phyloP scores from a whole-genome alignment of 2,797 vertebrate genomes.

The Poecilia gillii region DNA sequence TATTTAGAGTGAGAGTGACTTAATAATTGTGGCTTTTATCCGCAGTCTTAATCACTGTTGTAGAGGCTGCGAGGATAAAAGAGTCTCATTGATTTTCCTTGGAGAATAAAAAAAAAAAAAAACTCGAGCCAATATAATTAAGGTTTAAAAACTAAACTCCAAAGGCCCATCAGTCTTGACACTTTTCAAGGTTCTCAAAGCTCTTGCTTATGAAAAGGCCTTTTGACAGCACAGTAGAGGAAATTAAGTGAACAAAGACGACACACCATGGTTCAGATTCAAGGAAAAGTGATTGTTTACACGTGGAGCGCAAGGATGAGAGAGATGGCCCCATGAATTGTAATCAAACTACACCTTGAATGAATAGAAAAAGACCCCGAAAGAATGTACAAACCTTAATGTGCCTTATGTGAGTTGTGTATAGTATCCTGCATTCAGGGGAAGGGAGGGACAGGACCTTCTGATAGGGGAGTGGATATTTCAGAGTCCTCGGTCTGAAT shows the following conservation, averaged over 20 bases:
- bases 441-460: constrained; percentile 37
- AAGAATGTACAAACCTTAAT: constrained; percentile 23
- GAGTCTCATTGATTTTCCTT: constrained; percentile 69
- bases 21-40: constrained; percentile 63
- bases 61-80: constrained; percentile 58
- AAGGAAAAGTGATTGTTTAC: constrained; percentile 38
- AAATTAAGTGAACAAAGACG: constrained; percentile 50
- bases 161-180: constrained; percentile 57
- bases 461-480: constrained; percentile 79
- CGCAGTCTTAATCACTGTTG: constrained; percentile 59
- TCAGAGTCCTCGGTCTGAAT: constrained; percentile 84
- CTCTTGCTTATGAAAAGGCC: constrained; percentile 43
- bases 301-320: background rate
- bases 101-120: constrained; percentile 65
- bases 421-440: constrained; percentile 64
- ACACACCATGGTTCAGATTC: constrained; percentile 29
- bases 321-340: constrained; percentile 19
- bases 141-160: constrained; percentile 66
- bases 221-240: constrained; percentile 45
- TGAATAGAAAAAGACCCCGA: constrained; percentile 1
- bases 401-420: constrained; percentile 60
- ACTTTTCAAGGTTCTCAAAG: constrained; percentile 66
- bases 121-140: constrained; percentile 67
- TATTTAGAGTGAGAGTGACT: constrained; percentile 35
- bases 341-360: constrained; percentile 29